These are phyloP conservation scores for Meriones unguiculatus DNA, from an alignment of 2,113 vertebrate species.

Conservation along the genomic window DNA sequence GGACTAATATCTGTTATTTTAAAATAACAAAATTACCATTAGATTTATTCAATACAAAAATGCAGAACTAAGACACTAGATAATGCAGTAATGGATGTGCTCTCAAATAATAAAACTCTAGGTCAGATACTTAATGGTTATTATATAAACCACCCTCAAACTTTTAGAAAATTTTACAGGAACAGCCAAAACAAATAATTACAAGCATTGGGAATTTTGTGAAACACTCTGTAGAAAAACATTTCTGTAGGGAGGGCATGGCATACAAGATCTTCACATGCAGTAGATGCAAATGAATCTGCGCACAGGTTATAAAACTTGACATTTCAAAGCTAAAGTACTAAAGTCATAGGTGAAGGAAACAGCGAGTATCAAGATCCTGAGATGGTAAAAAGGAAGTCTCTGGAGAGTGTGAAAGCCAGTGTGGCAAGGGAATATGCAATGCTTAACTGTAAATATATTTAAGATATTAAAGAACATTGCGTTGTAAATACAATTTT, in stretches of 20 bases:
- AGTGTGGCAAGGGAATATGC: neutral
- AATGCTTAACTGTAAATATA: neutral
- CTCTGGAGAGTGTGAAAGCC: neutral
- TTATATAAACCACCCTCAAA: neutral
- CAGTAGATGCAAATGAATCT: neutral
- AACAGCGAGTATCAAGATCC: neutral
- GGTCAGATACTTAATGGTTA: neutral
- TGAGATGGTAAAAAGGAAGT: neutral
- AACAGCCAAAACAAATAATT: neutral
- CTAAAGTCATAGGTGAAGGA: neutral
- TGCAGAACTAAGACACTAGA: neutral
- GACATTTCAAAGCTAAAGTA: neutral
- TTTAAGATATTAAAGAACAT: neutral
- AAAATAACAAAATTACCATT: neutral
- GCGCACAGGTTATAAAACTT: neutral
- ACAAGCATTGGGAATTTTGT: neutral
- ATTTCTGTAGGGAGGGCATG: neutral
- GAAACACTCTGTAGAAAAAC: neutral
- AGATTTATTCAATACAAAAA: neutral
- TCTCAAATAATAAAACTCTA: neutral
- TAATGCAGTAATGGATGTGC: neutral
- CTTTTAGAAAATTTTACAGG: neutral
- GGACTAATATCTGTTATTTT: neutral
- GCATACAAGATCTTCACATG: neutral
- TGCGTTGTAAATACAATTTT: neutral